Conservation (phyloP, 2,113 vertebrate genomes). For the Todiramphus saurophagus region DNA sequence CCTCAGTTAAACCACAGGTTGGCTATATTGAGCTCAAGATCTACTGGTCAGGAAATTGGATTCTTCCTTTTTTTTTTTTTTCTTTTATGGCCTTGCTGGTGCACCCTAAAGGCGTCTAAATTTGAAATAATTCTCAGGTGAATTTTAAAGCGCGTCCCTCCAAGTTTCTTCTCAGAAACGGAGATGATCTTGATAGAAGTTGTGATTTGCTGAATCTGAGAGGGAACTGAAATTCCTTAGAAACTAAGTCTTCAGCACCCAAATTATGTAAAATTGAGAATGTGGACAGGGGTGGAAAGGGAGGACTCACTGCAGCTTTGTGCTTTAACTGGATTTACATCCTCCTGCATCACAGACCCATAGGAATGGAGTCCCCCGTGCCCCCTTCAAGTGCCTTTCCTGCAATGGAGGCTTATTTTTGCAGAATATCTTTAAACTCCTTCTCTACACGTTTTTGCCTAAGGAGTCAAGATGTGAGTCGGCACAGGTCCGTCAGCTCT, state of each 20-base stretch:
- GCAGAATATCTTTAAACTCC: neutral
- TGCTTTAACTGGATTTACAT: neutral
- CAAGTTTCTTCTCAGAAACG: neutral
- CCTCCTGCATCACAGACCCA: neutral
- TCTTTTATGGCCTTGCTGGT: neutral
- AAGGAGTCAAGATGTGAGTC: neutral
- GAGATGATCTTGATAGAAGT: neutral
- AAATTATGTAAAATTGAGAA: neutral
- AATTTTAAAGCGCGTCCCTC: neutral
- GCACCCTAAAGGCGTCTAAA: neutral
- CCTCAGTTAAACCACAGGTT: neutral
- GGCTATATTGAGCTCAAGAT: neutral
- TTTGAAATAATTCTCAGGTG: neutral
- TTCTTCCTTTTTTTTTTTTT: neutral
- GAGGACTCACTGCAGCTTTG: neutral
- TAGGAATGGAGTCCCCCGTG: neutral
- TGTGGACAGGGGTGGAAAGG: accelerated
- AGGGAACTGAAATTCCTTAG: neutral
- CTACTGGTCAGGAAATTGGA: neutral
- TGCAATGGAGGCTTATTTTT: neutral
- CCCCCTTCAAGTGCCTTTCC: neutral
- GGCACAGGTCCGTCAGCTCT: neutral
- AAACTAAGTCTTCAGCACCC: neutral
- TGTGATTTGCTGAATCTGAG: neutral
- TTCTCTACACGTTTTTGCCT: neutral